A percentile compares a stretch with the other conserved stretches of the same genome.
These are phyloP conservation scores for Eutrigla gurnardus DNA, from an alignment of 2,797 vertebrate genomes.

Conservation along the genomic window DNA sequence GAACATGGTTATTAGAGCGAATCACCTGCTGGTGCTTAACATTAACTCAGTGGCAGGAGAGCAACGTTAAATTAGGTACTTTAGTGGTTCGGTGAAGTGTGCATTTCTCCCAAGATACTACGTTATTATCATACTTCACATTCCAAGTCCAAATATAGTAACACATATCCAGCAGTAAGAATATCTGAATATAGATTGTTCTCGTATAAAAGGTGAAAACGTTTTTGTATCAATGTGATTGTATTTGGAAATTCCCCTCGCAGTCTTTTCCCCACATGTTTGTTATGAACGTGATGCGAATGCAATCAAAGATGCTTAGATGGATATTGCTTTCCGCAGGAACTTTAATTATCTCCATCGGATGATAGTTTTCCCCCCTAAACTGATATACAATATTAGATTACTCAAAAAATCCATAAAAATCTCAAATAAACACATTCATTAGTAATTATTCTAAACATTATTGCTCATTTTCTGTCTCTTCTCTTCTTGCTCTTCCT, in stretches of 20 bases:
- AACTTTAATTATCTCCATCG: background rate
- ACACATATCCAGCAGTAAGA: background rate
- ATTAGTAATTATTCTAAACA: background rate
- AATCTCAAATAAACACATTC: background rate
- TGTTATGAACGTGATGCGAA: background rate
- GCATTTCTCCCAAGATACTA: background rate
- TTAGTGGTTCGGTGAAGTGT: background rate
- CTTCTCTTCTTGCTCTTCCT: background rate
- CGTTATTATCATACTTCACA: too few species aligned
- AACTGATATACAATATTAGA: constrained; percentile 5
- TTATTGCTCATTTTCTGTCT: background rate
- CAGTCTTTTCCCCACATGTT: background rate
- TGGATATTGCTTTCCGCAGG: background rate
- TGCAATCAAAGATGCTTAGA: background rate
- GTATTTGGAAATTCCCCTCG: background rate
- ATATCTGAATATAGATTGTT: background rate
- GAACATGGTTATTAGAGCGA: too few species aligned
- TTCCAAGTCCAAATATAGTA: background rate
- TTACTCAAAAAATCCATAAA: constrained; percentile 10
- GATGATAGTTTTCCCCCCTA: background rate
- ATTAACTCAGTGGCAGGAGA: background rate
- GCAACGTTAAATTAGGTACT: background rate
- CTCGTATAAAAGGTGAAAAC: too few species aligned
- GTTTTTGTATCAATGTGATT: background rate
- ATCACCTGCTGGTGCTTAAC: background rate